Base-by-base conservation (phyloP, 2,113 vertebrate species). In the Vimba vimba region DNA sequence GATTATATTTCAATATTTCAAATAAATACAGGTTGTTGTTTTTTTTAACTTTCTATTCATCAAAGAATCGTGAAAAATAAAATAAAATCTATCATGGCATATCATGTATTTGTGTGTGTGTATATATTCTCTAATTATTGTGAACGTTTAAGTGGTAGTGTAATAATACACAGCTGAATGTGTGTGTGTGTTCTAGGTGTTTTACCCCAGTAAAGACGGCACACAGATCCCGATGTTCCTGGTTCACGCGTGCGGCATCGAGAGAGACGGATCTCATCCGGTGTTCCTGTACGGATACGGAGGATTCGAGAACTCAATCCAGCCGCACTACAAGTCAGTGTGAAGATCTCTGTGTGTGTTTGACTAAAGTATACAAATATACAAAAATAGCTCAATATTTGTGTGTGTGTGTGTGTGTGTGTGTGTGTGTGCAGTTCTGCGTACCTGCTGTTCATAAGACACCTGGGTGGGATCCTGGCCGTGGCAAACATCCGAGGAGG, bases 401-500 rank as follows among this genome's bases (percentile, higher is more conserved):
- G 47, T 50, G 47, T 50, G 13, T 50, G 47, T 47, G 45, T 47
- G 45, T 11, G 45, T 47, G 45, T 11, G 45, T 47, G 45, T 11
- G 45, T 47, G 45, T 52, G 50, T 52, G 15, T 17, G 47, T 62
- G 21, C 80, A 95, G 94, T 52, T 91, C 93, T 15, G 91, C 95
- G 1, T 92, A 94, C 85, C 89, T 95, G 89, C 87, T 95, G 33
- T 95, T 86, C 27, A 92, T 95, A 75, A 90, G 93, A 85, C 95
- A 95, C 91, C 91, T 95, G 39, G 94, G 94, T 0, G 95, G 95
- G 4, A 89, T 95, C 86, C 90, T 95, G 87, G 94, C 94, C 0
- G 94, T 95, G 69, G 94, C 94, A 52, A 95, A 95, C 90, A 94
- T 95, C 91, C 86, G 94, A 86, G 95, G 94, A 0, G 95, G 94